Percentiles rank a stretch among this genome's conserved stretches.
Conservation (phyloP, 1,140 invertebrate species). For the Drosophila setifemur region DNA sequence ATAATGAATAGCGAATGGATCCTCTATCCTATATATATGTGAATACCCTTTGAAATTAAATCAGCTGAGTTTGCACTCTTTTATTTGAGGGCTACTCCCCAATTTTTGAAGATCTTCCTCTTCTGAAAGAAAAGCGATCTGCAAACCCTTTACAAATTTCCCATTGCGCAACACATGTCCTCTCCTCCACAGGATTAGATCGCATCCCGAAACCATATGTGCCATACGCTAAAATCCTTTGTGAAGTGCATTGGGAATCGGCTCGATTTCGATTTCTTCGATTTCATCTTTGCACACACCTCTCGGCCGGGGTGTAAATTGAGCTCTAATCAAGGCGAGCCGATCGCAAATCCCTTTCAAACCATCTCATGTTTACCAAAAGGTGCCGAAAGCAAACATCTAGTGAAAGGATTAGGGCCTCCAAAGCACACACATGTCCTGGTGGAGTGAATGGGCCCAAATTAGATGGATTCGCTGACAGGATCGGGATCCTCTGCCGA, state of each 20-base stretch:
- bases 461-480: conserved; percentile 54
- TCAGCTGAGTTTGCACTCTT: conserved; percentile 8
- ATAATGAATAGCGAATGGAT: not conserved
- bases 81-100: conserved; percentile 9
- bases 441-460: conserved; percentile 25
- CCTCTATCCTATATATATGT: not conserved
- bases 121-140: conserved; percentile 24
- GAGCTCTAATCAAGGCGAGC: conserved; percentile 64
- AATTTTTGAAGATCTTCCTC: not conserved
- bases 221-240: conserved; percentile 40
- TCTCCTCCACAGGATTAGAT: conserved; percentile 34
- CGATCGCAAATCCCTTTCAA: conserved; percentile 50
- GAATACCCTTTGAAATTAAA: conserved; percentile 1
- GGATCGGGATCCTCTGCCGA: conserved; percentile 5
- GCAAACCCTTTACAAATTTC: conserved; percentile 25
- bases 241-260: conserved; percentile 50
- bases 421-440: conserved; percentile 70
- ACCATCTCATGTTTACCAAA: conserved; percentile 75
- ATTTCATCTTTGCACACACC: conserved; percentile 47
- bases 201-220: conserved; percentile 60
- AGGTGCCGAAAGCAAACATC: conserved; percentile 69
- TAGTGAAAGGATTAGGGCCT: conserved; percentile 66
- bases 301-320: conserved; percentile 49
- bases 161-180: conserved; percentile 40
- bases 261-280: conserved; percentile 48